Evolutionary conservation across 2,888 invertebrate species (phyloP), one percentile per base, ranked within the genome.

Genomic region (Drosophila subsilvestris): DNA sequence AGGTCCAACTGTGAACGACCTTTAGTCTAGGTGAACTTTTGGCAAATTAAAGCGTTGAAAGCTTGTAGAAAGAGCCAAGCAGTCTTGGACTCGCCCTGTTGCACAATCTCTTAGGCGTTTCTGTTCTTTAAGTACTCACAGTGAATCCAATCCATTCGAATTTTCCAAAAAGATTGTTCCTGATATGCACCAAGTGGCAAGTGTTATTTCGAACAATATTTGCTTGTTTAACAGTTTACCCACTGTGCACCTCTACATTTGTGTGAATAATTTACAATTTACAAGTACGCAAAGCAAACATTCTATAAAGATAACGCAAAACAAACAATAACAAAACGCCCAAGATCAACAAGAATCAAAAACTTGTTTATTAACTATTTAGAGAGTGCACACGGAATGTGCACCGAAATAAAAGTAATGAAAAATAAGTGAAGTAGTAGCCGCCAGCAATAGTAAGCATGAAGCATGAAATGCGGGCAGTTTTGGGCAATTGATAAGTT

Each of bases 201-300:
- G n/a, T n/a, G n/a, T n/a, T n/a, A n/a, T n/a, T n/a, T n/a, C n/a
- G 4, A 10, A 1, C 10, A 29, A 29, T 29, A 29, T 29, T 29
- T 10, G 3, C 42, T 4, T 3, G n/a, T 9, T 42, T 10, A 25
- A 29, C 7, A 3, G 4, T 14, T 8, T 9, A 42, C 29, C 63
- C 80, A 78, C 71, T 74, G 84, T 80, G 50, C 60, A 12, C 29
- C 29, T 3, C 4, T 54, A 67, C 51, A 42, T 22, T 45, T 59
- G n/a, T 53, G 43, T 57, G 54, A 70, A 60, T 69, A 45, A 47
- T 37, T 20, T 47, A 51, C 20, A 51, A 29, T 43, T 20, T 50
- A 51, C 20, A 51, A 32, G 32, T 43, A 22, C 18, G 43, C 27
- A 70, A 70, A 20, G 61, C 70, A 70, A 74, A 60, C 63, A 63